Conservation (phyloP, 2,888 invertebrate genomes). For the Margaritifera margaritifera region DNA sequence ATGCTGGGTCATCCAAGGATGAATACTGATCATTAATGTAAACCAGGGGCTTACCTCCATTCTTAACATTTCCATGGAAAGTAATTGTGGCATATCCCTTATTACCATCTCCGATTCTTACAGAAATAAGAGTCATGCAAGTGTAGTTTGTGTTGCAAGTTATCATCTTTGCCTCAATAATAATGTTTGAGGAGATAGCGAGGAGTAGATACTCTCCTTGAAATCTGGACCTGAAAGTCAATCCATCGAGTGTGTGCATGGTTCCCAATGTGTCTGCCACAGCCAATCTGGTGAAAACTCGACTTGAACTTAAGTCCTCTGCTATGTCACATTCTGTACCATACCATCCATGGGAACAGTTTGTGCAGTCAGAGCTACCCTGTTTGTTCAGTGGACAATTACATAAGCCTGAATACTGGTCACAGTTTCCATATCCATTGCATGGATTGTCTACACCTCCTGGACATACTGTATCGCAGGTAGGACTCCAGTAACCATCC, state of each 20-base stretch:
- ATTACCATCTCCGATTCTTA: constrained; percentile 40
- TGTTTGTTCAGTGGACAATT: constrained; percentile 47
- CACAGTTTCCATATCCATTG: constrained; percentile 52
- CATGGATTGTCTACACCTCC: constrained; percentile 50
- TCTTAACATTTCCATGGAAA: constrained; percentile 24
- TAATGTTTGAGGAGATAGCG: constrained; percentile 34
- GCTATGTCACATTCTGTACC: constrained; percentile 36
- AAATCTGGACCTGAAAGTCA: constrained; percentile 32
- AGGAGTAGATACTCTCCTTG: constrained; percentile 45
- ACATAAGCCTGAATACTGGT: constrained; percentile 43
- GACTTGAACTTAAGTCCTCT: background rate
- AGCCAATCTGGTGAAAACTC: constrained; percentile 12
- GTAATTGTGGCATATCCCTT: constrained; percentile 44
- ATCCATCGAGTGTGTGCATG: constrained; percentile 44
- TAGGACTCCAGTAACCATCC: constrained; percentile 43
- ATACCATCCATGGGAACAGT: constrained; percentile 49
- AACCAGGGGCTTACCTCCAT: constrained; percentile 29
- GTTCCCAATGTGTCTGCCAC: constrained; percentile 39
- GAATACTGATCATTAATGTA: constrained; percentile 31
- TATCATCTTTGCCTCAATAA: constrained; percentile 51
- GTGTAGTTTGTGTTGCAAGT: constrained; percentile 51
- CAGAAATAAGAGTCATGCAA: constrained; percentile 46
- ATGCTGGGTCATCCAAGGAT: constrained; percentile 36
- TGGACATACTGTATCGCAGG: constrained; percentile 51
- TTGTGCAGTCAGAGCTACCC: constrained; percentile 40